phyloP scores from a whole-genome alignment of 2,113 vertebrate genomes.

The Urocynchramus pylzowi region DNA sequence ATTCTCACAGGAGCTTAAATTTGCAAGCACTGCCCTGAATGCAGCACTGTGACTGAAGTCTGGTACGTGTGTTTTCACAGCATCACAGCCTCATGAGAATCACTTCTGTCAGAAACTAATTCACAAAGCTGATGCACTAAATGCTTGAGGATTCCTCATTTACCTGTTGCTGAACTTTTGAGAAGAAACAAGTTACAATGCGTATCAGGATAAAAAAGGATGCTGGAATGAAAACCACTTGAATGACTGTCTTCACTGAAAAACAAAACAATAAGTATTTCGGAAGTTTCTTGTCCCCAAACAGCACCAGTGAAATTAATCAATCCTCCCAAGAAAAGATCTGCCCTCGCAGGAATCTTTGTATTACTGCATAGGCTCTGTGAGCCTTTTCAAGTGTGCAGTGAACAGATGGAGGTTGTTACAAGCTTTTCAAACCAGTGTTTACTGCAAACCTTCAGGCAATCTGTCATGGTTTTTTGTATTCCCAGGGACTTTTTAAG shows the following conservation, averaged over 20 bases:
- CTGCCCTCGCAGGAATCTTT: slow-evolving; percentile 20
- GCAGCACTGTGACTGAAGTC: background rate
- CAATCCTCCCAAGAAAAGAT: slow-evolving; percentile 34
- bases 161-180: background rate
- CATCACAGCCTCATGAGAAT: background rate
- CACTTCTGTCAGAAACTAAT: background rate
- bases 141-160: background rate
- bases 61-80: background rate
- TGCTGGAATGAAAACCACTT: background rate
- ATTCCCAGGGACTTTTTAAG: slow-evolving; percentile 48
- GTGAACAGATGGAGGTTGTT: slow-evolving; percentile 52
- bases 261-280: slow-evolving; percentile 49
- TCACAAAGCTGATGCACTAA: background rate
- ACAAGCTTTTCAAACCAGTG: slow-evolving; percentile 34
- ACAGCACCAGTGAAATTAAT: slow-evolving; percentile 57
- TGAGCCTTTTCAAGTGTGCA: slow-evolving; percentile 37
- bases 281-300: slow-evolving; percentile 20
- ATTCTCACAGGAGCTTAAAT: background rate
- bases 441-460: slow-evolving; percentile 47
- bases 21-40: background rate
- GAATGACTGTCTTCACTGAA: background rate
- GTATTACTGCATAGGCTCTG: background rate
- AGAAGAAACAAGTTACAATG: background rate
- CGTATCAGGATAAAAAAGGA: background rate
- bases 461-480: slow-evolving; percentile 47